Evolutionary conservation across 35 echinoderm and acorn worm genomes (phyloP).

Genomic region (Chiridota heheva): DNA sequence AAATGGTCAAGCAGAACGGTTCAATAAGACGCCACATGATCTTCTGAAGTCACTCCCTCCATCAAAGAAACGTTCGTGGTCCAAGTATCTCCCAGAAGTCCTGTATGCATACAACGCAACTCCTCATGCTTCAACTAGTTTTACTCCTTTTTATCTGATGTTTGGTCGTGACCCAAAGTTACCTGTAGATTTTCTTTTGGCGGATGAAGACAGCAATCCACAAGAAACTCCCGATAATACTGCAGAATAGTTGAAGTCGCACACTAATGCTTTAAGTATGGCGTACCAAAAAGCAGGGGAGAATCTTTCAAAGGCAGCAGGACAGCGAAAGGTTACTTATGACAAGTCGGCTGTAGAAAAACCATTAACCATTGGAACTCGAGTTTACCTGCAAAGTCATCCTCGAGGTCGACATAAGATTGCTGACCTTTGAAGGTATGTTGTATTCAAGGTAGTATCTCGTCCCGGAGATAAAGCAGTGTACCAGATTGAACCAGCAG

Average conservation of each 20-base stretch:
- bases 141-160: slow-evolving; percentile 39
- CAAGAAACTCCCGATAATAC: not conserved
- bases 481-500: slow-evolving; percentile 15
- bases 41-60: slow-evolving; percentile 20
- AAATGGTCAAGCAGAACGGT: too few relatives aligned
- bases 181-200: slow-evolving; percentile 28
- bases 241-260: slow-evolving; percentile 1
- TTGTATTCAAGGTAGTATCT: slow-evolving; percentile 13
- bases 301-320: not conserved
- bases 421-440: slow-evolving; percentile 4
- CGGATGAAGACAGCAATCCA: not conserved
- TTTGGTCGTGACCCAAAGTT: slow-evolving; percentile 44
- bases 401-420: slow-evolving; percentile 30
- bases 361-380: slow-evolving; percentile 19
- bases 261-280: not conserved
- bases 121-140: slow-evolving; percentile 35
- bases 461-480: slow-evolving; percentile 18
- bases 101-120: slow-evolving; percentile 52
- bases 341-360: slow-evolving; percentile 22
- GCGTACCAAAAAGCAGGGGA: slow-evolving; percentile 36
- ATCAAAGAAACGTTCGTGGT: slow-evolving; percentile 26
- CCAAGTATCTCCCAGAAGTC: slow-evolving; percentile 38
- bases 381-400: slow-evolving; percentile 17
- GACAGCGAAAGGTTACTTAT: not conserved
- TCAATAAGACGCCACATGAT: too few relatives aligned